phyloP scores from a whole-genome alignment of 2,797 vertebrate genomes.

The Micropoecilia bifurca region DNA sequence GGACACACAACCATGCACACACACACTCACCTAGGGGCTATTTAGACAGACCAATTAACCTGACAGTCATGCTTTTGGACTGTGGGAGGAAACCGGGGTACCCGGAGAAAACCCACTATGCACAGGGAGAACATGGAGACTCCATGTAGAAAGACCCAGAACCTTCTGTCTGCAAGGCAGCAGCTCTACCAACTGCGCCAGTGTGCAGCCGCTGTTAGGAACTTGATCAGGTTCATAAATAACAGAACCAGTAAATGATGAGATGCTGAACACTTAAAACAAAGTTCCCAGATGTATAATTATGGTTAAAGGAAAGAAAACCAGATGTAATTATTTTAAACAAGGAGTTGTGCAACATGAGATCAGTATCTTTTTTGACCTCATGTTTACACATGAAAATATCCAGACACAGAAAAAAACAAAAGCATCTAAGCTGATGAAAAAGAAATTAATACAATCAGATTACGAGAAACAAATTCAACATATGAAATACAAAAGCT shows the following conservation, averaged over 20 bases:
- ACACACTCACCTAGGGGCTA: too few relatives aligned
- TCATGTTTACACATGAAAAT: background rate
- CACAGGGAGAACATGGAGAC: too few relatives aligned
- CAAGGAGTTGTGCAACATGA: background rate
- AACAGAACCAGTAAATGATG: background rate
- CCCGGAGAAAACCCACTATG: too few relatives aligned
- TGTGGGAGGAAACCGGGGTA: too few relatives aligned
- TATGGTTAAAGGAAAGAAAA: conserved; percentile 19
- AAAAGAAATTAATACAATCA: background rate
- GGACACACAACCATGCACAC: too few relatives aligned
- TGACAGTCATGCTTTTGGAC: too few relatives aligned
- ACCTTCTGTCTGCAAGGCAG: too few relatives aligned
- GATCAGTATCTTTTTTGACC: conserved; percentile 3
- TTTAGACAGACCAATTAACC: too few relatives aligned
- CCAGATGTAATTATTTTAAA: conserved; percentile 7
- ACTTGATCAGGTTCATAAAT: background rate
- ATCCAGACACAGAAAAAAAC: conserved; percentile 7
- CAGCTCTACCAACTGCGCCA: too few relatives aligned
- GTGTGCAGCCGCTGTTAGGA: too few relatives aligned
- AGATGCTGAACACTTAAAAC: conserved; percentile 17
- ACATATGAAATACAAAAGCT: background rate
- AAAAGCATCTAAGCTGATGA: background rate
- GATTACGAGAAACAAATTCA: background rate
- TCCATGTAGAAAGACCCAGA: too few relatives aligned
- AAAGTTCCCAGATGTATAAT: conserved; percentile 23